Conservation (phyloP, 1,140 invertebrate species). For the Drosophila neocordata region DNA sequence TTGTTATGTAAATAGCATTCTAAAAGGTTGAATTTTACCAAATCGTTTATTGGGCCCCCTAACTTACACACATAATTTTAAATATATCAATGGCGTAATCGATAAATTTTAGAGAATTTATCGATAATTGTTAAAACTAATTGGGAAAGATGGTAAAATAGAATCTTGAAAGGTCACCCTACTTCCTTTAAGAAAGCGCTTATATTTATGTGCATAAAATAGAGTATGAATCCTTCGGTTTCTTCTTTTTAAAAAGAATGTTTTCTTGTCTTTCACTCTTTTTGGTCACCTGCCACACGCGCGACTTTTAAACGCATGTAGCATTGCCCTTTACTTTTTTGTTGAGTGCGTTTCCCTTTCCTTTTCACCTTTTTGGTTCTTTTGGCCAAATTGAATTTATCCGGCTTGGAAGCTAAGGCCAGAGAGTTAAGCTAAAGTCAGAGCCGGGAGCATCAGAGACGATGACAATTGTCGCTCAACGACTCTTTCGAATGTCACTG, state of each 20-base stretch:
- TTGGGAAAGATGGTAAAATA: too few species aligned
- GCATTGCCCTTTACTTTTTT: conserved; percentile 36
- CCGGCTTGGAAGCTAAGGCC: conserved; percentile 65
- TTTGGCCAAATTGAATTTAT: conserved; percentile 71
- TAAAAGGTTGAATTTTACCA: too few species aligned
- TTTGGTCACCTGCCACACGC: conserved; percentile 59
- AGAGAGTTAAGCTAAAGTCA: conserved; percentile 38
- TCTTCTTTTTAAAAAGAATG: background rate
- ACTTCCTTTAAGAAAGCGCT: too few species aligned
- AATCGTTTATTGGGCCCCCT: too few species aligned
- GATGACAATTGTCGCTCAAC: conserved; percentile 66
- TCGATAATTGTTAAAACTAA: too few species aligned
- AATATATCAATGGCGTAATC: too few species aligned
- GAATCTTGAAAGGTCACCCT: too few species aligned
- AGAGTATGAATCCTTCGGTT: background rate
- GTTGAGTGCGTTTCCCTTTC: conserved; percentile 34
- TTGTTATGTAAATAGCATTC: too few species aligned
- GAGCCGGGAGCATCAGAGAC: conserved; percentile 10
- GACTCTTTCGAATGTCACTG: conserved; percentile 42
- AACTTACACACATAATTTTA: too few species aligned
- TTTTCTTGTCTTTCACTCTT: conserved; percentile 6
- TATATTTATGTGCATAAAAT: too few species aligned
- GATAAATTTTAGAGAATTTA: too few species aligned
- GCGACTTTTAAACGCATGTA: conserved; percentile 72
- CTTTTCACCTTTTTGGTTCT: conserved; percentile 20